Conservation (phyloP, 2,888 invertebrate genomes). For the Odiellus spinosus region DNA sequence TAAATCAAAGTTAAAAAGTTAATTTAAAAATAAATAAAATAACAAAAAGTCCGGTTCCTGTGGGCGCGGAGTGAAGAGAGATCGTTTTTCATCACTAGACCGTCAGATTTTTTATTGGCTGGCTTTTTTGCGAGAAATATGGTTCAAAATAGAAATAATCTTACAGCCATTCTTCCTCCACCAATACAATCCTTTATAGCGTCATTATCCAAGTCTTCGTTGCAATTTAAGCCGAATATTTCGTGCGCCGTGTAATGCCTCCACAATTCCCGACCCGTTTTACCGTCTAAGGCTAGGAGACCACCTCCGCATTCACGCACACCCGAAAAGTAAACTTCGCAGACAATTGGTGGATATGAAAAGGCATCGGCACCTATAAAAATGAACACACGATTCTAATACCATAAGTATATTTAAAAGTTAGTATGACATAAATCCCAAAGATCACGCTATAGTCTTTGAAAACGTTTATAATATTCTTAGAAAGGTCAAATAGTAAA, state of each 20-base stretch:
- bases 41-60: no score
- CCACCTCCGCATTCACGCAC: slow-evolving; percentile 54
- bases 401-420: no score
- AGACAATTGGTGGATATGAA: slow-evolving; percentile 36
- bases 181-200: slow-evolving; percentile 52
- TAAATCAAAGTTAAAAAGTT: no score
- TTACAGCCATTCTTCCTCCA: slow-evolving; percentile 53
- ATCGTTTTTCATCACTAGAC: no score
- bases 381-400: background rate
- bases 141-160: slow-evolving; percentile 14
- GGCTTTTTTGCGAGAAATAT: no score
- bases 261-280: slow-evolving; percentile 53
- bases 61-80: no score
- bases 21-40: no score
- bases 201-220: slow-evolving; percentile 51
- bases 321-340: slow-evolving; percentile 43
- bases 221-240: slow-evolving; percentile 55
- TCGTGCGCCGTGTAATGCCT: slow-evolving; percentile 53
- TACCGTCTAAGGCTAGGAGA: slow-evolving; percentile 55
- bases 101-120: no score
- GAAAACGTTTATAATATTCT: no score
- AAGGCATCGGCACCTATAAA: slow-evolving; percentile 40
- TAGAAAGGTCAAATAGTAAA: no score
- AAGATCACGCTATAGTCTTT: no score
- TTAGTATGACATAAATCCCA: no score